Percentiles rank a stretch among this genome's conserved stretches.
Conservation (phyloP, 2,113 vertebrate genomes). For the Sapayoa aenigma region DNA sequence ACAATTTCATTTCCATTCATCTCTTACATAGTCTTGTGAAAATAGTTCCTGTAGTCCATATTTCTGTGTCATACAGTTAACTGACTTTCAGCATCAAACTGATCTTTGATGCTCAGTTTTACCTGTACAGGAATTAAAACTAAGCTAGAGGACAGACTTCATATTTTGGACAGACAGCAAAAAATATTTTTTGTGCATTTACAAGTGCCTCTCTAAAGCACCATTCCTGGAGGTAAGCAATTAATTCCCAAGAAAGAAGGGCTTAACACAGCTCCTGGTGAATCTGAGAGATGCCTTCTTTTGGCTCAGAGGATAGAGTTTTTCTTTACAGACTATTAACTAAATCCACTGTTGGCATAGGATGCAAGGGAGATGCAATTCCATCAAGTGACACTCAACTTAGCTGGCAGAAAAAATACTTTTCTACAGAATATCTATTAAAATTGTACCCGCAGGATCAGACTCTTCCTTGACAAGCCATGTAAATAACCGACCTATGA, state of each 20-base stretch:
- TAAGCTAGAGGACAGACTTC: accelerated
- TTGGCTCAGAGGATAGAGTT: background rate
- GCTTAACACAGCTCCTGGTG: background rate
- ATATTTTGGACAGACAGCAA: background rate
- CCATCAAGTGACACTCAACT: background rate
- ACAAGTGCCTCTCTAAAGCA: background rate
- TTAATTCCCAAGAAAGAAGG: background rate
- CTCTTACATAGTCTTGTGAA: background rate
- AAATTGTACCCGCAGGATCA: background rate
- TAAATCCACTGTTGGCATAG: background rate
- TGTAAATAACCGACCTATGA: background rate
- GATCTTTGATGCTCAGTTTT: background rate
- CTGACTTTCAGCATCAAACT: background rate
- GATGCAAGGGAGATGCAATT: background rate
- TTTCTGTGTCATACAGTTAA: background rate
- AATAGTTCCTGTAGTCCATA: background rate
- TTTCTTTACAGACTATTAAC: background rate
- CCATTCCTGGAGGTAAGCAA: background rate
- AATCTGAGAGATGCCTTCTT: background rate
- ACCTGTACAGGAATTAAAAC: background rate
- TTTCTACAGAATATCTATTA: background rate
- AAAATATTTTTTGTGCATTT: background rate
- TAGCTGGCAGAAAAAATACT: background rate
- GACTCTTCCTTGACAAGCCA: background rate
- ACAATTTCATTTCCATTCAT: background rate